These are phyloP conservation scores for Panzeria rudis DNA, from an alignment of 2,888 invertebrate genomes.

Conservation along the genomic window DNA sequence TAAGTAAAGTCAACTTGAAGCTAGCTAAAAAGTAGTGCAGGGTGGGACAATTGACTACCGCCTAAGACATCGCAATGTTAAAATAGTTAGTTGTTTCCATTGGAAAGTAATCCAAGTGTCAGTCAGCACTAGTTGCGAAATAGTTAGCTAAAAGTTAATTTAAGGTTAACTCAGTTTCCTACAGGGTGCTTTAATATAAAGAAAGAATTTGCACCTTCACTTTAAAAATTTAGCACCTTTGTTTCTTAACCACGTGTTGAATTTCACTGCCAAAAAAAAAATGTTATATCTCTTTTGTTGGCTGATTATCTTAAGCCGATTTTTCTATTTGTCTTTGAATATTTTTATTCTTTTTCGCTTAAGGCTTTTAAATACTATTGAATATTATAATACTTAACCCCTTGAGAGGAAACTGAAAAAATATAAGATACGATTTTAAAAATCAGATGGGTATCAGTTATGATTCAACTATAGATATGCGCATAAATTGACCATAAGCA, in stretches of 20 bases:
- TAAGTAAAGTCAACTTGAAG: too few species aligned
- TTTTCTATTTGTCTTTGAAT: slow-evolving; percentile 48
- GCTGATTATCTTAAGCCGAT: slow-evolving; percentile 67
- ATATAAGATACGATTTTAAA: neutral
- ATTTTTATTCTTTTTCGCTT: slow-evolving; percentile 20
- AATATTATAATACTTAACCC: slow-evolving; percentile 40
- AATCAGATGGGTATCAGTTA: too few species aligned
- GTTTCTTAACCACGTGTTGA: slow-evolving; percentile 63
- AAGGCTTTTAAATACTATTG: slow-evolving; percentile 38
- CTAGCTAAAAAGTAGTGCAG: too few species aligned
- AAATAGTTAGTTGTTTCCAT: too few species aligned
- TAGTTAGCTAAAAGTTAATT: too few species aligned
- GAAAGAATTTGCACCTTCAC: slow-evolving; percentile 42
- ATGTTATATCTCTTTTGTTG: slow-evolving; percentile 37
- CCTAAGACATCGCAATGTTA: too few species aligned
- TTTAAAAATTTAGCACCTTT: neutral
- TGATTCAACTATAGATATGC: too few species aligned
- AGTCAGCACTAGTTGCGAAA: too few species aligned
- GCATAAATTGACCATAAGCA: too few species aligned
- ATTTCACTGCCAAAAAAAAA: slow-evolving; percentile 53
- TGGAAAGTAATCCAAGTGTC: too few species aligned
- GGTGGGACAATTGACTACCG: too few species aligned
- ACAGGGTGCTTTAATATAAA: neutral
- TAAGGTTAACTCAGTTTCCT: too few species aligned
- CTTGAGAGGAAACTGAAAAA: neutral